Percentiles rank a stretch among this genome's conserved stretches.
phyloP scores from a whole-genome alignment of 2,113 vertebrate genomes.

The Oenanthe oenanthe region DNA sequence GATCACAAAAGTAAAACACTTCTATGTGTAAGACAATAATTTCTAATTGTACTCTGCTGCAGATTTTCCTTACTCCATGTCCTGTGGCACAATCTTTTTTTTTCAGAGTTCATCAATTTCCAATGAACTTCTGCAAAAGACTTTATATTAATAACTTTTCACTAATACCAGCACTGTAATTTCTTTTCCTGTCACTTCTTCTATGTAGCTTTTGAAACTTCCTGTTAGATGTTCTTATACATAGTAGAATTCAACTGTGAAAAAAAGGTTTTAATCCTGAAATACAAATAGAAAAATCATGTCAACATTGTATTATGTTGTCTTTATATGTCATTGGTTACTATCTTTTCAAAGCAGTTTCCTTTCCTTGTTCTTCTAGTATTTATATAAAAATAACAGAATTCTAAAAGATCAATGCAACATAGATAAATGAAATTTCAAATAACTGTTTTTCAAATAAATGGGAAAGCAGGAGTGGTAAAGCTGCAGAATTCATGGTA shows the following conservation, averaged over 20 bases:
- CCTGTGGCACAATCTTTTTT: not conserved
- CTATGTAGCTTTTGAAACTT: not conserved
- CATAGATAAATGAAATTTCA: not conserved
- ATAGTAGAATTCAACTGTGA: not conserved
- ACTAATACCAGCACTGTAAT: not conserved
- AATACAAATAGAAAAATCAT: not conserved
- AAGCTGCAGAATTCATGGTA: not conserved
- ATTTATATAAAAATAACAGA: not conserved
- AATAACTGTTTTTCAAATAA: not conserved
- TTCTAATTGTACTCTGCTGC: not conserved
- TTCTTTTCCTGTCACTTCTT: not conserved
- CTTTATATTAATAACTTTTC: not conserved
- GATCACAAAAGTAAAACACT: not conserved
- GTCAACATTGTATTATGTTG: not conserved
- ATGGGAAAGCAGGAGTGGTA: not conserved
- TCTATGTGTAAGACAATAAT: not conserved
- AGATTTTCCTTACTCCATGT: not conserved
- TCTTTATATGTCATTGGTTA: not conserved
- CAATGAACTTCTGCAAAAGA: not conserved
- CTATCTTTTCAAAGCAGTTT: not conserved
- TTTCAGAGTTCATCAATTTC: not conserved
- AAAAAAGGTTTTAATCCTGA: not conserved
- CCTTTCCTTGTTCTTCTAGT: not conserved
- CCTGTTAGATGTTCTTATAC: not conserved
- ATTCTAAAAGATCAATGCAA: not conserved